phyloP scores from a whole-genome alignment of 1,140 invertebrate species.

The Parasteatoda tepidariorum region DNA sequence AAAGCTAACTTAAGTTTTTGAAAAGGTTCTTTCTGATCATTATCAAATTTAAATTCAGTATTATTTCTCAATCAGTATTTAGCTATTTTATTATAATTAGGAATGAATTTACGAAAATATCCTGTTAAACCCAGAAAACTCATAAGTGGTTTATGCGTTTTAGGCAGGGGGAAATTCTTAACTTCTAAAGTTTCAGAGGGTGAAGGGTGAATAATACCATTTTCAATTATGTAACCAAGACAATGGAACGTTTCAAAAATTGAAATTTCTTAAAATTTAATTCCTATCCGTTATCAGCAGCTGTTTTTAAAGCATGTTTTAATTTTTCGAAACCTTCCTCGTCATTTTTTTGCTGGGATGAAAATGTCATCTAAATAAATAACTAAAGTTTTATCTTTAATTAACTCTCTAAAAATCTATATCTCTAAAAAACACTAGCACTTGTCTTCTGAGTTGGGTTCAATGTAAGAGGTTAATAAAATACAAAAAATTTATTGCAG shows the following conservation, averaged over 20 bases:
- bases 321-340: conserved; percentile 6
- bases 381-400: no score
- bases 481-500: no score
- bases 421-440: conserved; percentile 60
- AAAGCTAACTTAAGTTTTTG: not conserved
- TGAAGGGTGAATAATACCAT: not conserved
- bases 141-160: conserved; percentile 63
- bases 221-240: no score
- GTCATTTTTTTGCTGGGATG: conserved; percentile 41
- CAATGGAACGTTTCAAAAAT: conserved; percentile 56
- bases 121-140: conserved; percentile 65
- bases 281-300: no score
- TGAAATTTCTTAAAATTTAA: no score
- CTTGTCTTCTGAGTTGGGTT: no score
- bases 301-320: no score
- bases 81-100: not conserved
- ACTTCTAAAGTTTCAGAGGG: not conserved
- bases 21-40: not conserved
- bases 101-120: no score
- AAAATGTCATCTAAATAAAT: no score
- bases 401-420: conserved; percentile 65
- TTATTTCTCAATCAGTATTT: not conserved
- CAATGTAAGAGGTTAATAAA: no score
- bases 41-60: no score
- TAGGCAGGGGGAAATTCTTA: conserved; percentile 62